phyloP scores from a whole-genome alignment of 2,888 invertebrate genomes.

The Drosophila emarginata region DNA sequence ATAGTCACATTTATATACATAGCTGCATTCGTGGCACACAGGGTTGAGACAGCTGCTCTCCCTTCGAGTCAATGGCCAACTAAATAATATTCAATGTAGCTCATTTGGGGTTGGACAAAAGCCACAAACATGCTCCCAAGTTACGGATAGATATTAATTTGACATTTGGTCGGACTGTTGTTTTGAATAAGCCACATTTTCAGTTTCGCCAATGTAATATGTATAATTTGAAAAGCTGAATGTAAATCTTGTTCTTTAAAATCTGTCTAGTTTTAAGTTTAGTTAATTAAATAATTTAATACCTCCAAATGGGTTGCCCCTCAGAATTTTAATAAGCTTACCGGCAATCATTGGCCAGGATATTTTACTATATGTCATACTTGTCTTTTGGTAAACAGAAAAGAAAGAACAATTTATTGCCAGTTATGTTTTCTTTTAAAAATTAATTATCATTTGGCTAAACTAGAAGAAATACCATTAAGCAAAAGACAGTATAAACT shows the following conservation, averaged over 20 bases:
- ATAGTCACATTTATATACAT: neutral
- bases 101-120: slow-evolving; percentile 20
- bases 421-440: neutral
- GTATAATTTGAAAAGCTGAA: neutral
- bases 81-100: slow-evolving; percentile 12
- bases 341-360: too few relatives aligned
- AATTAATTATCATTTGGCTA: neutral
- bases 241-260: too few relatives aligned
- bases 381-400: too few relatives aligned
- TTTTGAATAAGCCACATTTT: neutral
- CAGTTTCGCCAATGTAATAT: neutral
- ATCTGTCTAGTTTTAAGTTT: too few relatives aligned
- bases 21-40: neutral
- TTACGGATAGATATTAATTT: neutral
- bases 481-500: neutral
- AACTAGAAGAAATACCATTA: neutral
- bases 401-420: too few relatives aligned
- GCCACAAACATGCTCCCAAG: neutral
- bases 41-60: too few relatives aligned
- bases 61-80: too few relatives aligned
- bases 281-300: too few relatives aligned
- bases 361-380: too few relatives aligned
- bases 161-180: neutral
- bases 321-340: too few relatives aligned
- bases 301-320: too few relatives aligned